Evolutionary conservation across 2,797 vertebrate genomes (phyloP), one percentile per base, ranked within the genome.

Genomic region (Pseudomugil tenellus): DNA sequence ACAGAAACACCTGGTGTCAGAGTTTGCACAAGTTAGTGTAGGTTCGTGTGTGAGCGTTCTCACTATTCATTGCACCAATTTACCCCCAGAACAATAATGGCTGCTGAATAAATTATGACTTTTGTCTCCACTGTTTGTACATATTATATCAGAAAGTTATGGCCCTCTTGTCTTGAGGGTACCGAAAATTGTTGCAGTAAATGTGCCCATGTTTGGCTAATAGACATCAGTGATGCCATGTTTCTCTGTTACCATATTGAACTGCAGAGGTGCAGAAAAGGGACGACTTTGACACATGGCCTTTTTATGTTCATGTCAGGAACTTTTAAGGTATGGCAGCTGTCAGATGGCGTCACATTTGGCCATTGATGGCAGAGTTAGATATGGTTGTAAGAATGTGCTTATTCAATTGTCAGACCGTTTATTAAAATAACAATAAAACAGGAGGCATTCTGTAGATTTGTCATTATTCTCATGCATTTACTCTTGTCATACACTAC

Each of bases 51-150:
- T 67, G 70, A 77, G 49, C 69, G 17, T 39, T 19, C 49, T 48
- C 74, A 31, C 65, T 65, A 55, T 79, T 84, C 83, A 77, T 74
- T 85, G 78, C 54, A 87, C 76, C 70, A 41, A 51, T 74, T 67
- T 46, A 32, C 74, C 68, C 41, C 55, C 57, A 68, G 77, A 84
- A 81, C 34, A 77, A 81, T 77, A 78, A 55, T 48, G 35, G n/a
- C 60, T 52, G 59, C 58, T 84, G 46, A 86, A 88, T 72, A 84
- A 88, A 87, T 84, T 67, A 84, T 74, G 64, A 37, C 51, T 41
- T 48, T 52, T 73, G 68, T 73, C 60, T 72, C 51, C 23, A 7
- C 55, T 66, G 67, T 79, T 72, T 69, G 61, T 70, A 76, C 85
- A 88, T 79, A 76, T 84, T 80, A 60, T 60, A 72, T 76, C 16